A percentile compares a stretch with the other conserved stretches of the same genome.
phyloP scores from a whole-genome alignment of 1,140 invertebrate species.

The Anastrepha ludens region DNA sequence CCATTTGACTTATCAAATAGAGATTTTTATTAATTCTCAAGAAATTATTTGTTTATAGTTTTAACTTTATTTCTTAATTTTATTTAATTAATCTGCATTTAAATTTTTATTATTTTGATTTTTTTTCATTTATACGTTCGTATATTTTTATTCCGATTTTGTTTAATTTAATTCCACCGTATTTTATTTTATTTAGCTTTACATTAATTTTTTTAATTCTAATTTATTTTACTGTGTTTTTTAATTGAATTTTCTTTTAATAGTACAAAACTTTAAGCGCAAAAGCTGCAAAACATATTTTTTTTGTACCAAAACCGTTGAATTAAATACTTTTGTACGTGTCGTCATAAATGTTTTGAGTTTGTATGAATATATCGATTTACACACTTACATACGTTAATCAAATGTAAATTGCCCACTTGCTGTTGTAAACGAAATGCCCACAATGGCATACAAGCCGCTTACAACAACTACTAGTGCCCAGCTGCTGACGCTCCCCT shows the following conservation, averaged over 20 bases:
- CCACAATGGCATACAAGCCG: neutral
- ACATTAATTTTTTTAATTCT: neutral
- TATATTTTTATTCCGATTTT: neutral
- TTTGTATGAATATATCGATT: neutral
- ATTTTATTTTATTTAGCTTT: neutral
- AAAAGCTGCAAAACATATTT: too few relatives aligned
- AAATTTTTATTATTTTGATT: neutral
- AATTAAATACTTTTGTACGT: too few relatives aligned
- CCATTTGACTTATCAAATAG: too few relatives aligned
- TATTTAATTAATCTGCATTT: neutral
- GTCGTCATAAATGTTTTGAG: too few relatives aligned
- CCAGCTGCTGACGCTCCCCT: neutral
- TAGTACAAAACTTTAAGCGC: too few relatives aligned
- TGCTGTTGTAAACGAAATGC: conserved; percentile 27
- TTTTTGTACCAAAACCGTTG: too few relatives aligned
- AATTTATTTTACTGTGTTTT: neutral
- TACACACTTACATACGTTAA: neutral
- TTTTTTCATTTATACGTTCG: neutral
- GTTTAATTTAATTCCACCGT: neutral
- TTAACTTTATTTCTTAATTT: neutral
- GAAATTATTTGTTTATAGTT: too few relatives aligned
- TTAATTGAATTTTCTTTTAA: neutral
- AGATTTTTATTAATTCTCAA: too few relatives aligned
- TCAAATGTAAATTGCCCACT: neutral
- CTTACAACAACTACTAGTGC: neutral